Percentiles rank a stretch among this genome's conserved stretches.
phyloP scores from a whole-genome alignment of 2,888 invertebrate species.

The Muscina levida region DNA sequence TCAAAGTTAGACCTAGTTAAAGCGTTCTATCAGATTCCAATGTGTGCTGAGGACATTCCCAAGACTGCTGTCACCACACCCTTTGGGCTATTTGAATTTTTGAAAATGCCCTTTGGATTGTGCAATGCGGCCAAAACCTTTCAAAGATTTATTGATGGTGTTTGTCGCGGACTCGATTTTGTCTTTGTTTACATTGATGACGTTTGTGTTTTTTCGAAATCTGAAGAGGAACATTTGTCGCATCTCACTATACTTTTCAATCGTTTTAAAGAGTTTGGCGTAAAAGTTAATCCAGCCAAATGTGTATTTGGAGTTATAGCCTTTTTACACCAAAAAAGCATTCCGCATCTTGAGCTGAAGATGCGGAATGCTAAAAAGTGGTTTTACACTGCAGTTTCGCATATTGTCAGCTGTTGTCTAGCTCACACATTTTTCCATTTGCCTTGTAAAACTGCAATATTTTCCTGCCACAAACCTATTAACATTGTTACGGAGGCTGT shows the following conservation, averaged over 20 bases:
- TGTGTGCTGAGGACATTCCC: slow-evolving; percentile 60
- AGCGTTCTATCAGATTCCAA: slow-evolving; percentile 68
- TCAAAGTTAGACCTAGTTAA: slow-evolving; percentile 45
- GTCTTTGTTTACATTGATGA: neutral
- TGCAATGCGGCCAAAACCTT: neutral
- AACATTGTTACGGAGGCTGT: no score
- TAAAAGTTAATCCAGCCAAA: neutral
- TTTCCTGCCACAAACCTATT: no score
- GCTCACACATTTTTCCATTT: no score
- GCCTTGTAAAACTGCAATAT: no score
- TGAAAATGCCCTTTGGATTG: slow-evolving; percentile 69
- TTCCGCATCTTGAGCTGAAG: no score
- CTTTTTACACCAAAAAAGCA: no score
- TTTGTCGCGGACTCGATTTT: neutral
- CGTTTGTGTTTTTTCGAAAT: neutral
- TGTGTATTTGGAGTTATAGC: neutral
- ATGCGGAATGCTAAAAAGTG: no score
- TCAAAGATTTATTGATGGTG: neutral
- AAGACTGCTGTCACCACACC: slow-evolving; percentile 46
- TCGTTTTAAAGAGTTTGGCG: neutral
- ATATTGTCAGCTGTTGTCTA: no score
- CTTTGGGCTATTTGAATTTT: slow-evolving; percentile 49
- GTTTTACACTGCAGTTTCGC: no score
- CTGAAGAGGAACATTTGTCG: neutral
- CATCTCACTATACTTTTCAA: no score